A percentile compares a stretch with the other conserved stretches of the same genome.
These are phyloP conservation scores for Anoplius nigerrimus DNA, from an alignment of 2,888 invertebrate species.

Conservation along the genomic window DNA sequence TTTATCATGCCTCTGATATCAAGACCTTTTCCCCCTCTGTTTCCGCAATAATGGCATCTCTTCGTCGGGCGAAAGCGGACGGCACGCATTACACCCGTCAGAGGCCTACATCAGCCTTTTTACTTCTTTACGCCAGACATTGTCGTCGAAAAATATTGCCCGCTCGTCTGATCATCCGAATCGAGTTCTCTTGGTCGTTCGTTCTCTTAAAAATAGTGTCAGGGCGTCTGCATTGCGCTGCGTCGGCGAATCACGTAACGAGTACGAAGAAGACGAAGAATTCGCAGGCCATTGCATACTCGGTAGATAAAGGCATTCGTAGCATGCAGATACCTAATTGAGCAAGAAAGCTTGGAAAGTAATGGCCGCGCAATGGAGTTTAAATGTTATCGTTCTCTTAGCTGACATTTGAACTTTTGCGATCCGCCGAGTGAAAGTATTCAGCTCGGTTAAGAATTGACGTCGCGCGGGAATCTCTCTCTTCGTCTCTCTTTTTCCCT, in stretches of 20 bases:
- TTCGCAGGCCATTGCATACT: constrained; percentile 1
- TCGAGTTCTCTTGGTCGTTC: too few species aligned
- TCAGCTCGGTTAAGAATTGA: constrained; percentile 16
- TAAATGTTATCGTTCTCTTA: constrained; percentile 45
- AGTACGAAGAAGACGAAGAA: constrained; percentile 9
- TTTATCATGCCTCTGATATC: constrained; percentile 18
- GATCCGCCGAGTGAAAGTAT: constrained; percentile 48
- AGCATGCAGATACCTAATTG: constrained; percentile 22
- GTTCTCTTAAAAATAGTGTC: too few species aligned
- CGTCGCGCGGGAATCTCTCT: not conserved
- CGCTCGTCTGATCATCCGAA: too few species aligned
- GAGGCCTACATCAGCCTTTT: too few species aligned
- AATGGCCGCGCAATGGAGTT: constrained; percentile 29
- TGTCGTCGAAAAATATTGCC: too few species aligned
- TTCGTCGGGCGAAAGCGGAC: too few species aligned
- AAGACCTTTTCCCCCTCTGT: too few species aligned
- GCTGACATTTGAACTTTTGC: constrained; percentile 50
- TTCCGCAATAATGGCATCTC: too few species aligned
- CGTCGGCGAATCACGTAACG: not conserved
- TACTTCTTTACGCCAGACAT: too few species aligned
- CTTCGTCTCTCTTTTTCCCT: not conserved
- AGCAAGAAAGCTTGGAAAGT: constrained; percentile 30
- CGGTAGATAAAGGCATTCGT: constrained; percentile 6
- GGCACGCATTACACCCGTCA: too few species aligned
- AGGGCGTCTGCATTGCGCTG: too few species aligned